Evolutionary conservation across 1,140 invertebrate genomes (phyloP).

Genomic region (Choristoneura fumiferana): DNA sequence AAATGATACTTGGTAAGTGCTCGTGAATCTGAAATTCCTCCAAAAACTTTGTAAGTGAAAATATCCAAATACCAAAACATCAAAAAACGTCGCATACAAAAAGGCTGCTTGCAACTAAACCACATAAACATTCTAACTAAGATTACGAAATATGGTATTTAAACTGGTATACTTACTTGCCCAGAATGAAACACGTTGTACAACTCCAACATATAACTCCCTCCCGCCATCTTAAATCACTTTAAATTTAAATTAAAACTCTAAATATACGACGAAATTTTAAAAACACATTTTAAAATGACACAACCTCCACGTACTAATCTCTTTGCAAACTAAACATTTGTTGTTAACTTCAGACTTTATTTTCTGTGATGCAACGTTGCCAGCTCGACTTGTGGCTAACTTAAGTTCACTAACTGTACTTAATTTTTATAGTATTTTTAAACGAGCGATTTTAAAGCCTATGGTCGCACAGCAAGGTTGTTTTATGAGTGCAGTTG

Average conservation of each 20-base stretch:
- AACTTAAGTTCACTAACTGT: constrained; percentile 51
- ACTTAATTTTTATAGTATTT: constrained; percentile 37
- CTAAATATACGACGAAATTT: constrained; percentile 25
- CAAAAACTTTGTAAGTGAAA: no score
- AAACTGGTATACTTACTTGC: constrained; percentile 80
- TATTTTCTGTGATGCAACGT: constrained; percentile 45
- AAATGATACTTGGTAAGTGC: no score
- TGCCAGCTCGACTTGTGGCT: constrained; percentile 47
- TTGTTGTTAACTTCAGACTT: constrained; percentile 47
- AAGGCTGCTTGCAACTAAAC: no score
- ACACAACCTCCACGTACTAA: constrained; percentile 38
- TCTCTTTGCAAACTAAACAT: constrained; percentile 43
- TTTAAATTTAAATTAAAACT: constrained; percentile 21
- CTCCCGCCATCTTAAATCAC: constrained; percentile 82
- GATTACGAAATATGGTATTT: no score
- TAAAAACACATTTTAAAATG: constrained; percentile 34
- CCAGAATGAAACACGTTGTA: constrained; percentile 94
- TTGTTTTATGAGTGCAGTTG: constrained; percentile 5
- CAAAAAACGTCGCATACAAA: no score
- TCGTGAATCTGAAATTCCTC: no score
- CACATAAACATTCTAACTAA: no score
- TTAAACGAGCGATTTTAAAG: constrained; percentile 18
- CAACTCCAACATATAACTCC: constrained; percentile 92
- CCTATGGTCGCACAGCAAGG: no score
- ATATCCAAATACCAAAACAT: no score